These are phyloP conservation scores for Leptodactylus fallax DNA, from an alignment of 2,797 vertebrate species.

Conservation along the genomic window DNA sequence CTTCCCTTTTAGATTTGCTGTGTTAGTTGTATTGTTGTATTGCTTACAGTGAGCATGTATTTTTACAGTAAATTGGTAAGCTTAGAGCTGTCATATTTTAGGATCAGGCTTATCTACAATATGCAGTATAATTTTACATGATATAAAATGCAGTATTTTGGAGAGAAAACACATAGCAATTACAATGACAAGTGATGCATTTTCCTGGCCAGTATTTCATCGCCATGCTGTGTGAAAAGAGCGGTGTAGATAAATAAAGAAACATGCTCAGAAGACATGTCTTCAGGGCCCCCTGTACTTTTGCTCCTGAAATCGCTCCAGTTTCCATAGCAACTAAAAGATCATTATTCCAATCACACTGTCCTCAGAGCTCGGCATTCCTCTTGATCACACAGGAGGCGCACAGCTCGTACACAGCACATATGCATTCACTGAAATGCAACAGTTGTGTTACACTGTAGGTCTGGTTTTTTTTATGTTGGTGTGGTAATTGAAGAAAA, in stretches of 20 bases:
- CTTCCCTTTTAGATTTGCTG: slow-evolving; percentile 50
- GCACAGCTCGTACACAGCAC: slow-evolving; percentile 36
- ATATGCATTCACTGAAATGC: slow-evolving; percentile 44
- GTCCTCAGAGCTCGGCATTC: slow-evolving; percentile 58
- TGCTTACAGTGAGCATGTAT: not conserved
- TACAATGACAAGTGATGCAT: slow-evolving; percentile 7
- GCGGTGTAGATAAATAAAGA: slow-evolving; percentile 41
- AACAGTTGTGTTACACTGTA: slow-evolving; percentile 49
- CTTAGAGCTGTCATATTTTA: not conserved
- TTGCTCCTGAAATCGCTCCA: slow-evolving; percentile 57
- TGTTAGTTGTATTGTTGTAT: slow-evolving; percentile 3
- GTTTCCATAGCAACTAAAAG: slow-evolving; percentile 70
- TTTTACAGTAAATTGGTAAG: slow-evolving; percentile 3
- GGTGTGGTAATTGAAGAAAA: not conserved
- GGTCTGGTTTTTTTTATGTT: not conserved
- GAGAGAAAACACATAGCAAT: not conserved
- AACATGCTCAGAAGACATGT: slow-evolving; percentile 48
- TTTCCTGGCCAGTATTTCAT: slow-evolving; percentile 33
- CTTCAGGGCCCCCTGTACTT: slow-evolving; percentile 49
- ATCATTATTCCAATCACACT: slow-evolving; percentile 70
- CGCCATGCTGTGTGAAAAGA: slow-evolving; percentile 29
- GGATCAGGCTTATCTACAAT: not conserved
- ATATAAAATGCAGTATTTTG: not conserved
- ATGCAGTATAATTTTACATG: not conserved
- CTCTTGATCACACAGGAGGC: slow-evolving; percentile 54